phyloP scores from a whole-genome alignment of 1,140 invertebrate genomes.

The Eupristina koningsbergeri region DNA sequence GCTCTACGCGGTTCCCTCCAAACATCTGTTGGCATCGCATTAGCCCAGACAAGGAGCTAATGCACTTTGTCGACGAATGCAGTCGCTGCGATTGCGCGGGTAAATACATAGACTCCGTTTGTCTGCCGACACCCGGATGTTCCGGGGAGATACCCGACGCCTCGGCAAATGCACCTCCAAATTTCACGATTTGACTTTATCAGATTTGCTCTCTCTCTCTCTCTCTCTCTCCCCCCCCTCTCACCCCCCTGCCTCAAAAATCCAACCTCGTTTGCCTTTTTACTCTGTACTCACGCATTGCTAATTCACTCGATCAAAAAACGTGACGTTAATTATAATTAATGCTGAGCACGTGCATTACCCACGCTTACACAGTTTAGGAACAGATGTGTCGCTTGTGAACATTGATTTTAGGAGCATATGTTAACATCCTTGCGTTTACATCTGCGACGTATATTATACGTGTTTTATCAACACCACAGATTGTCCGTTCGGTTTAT shows the following conservation, averaged over 20 bases:
- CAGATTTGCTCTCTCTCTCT: too few species aligned
- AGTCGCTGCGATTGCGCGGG: background rate
- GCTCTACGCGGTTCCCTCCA: background rate
- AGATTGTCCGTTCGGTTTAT: background rate
- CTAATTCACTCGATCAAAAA: background rate
- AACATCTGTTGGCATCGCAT: background rate
- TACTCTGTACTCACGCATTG: background rate
- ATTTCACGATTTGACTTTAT: conserved; percentile 40
- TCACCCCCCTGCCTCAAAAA: too few species aligned
- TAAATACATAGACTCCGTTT: background rate
- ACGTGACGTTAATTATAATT: background rate
- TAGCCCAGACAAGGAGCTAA: conserved; percentile 28
- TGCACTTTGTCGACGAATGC: conserved; percentile 20
- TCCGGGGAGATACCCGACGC: background rate
- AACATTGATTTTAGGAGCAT: background rate
- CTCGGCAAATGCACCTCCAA: conserved; percentile 19
- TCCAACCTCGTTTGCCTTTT: too few species aligned
- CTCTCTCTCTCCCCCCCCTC: too few species aligned
- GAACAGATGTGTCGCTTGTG: background rate
- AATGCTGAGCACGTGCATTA: background rate
- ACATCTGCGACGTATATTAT: background rate
- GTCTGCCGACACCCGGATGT: too few species aligned
- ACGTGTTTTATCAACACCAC: background rate
- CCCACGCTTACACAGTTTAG: background rate
- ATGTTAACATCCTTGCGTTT: background rate